A percentile compares a stretch with the other conserved stretches of the same genome.
phyloP scores from a whole-genome alignment of 2,797 vertebrate genomes.

The Sebastes trivittatus region DNA sequence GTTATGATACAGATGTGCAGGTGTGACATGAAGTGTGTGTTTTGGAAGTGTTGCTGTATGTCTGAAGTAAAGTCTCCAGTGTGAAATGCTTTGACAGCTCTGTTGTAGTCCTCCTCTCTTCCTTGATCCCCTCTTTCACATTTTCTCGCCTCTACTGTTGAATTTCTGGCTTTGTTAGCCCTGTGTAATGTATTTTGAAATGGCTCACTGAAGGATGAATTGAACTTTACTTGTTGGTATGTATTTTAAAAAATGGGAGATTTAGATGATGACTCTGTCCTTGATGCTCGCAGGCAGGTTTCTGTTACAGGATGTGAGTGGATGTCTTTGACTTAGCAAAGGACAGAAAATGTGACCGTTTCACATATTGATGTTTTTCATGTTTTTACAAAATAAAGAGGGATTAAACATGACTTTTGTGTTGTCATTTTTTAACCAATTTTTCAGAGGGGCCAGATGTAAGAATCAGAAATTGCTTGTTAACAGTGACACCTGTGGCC shows the following conservation, averaged over 20 bases:
- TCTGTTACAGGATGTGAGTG: neutral
- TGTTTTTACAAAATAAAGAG: constrained; percentile 66
- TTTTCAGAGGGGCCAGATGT: neutral
- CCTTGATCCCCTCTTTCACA: neutral
- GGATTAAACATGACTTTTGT: constrained; percentile 8
- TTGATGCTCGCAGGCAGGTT: neutral
- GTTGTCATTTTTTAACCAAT: neutral
- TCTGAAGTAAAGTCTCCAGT: constrained; percentile 18
- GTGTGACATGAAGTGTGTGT: neutral
- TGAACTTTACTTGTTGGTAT: neutral
- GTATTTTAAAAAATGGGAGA: neutral
- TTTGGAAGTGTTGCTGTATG: constrained; percentile 1
- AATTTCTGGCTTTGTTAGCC: neutral
- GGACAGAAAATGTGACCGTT: constrained; percentile 45
- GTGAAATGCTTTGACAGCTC: constrained; percentile 5
- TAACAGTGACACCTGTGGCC: no score
- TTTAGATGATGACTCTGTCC: neutral
- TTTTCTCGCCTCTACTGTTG: neutral
- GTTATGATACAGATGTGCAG: neutral
- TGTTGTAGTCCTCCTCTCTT: neutral
- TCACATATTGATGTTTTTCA: constrained; percentile 24
- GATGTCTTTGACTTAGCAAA: constrained; percentile 12
- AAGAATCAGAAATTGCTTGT: no score
- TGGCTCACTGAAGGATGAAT: neutral
- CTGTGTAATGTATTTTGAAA: neutral